phyloP scores from a whole-genome alignment of 2,888 invertebrate genomes.

The Azorinus chamasolen region DNA sequence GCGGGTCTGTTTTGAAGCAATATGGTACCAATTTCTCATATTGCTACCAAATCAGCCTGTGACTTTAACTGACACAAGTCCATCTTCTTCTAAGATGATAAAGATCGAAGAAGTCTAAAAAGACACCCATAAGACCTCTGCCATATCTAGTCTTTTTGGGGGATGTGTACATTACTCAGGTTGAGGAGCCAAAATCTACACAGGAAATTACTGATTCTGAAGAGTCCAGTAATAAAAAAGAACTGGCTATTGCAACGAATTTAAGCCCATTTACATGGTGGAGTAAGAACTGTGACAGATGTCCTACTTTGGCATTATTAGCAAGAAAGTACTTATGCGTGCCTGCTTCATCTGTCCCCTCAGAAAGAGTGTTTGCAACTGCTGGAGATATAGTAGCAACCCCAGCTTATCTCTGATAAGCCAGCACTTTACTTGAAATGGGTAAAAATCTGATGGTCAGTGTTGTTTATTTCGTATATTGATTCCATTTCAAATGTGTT shows the following conservation, averaged over 20 bases:
- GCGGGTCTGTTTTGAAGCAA: no score
- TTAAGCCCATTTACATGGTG: slow-evolving; percentile 12
- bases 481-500: no score
- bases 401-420: no score
- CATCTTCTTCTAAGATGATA: no score
- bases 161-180: slow-evolving; percentile 34
- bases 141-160: slow-evolving; percentile 38
- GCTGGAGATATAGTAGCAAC: slow-evolving; percentile 4
- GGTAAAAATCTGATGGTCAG: no score
- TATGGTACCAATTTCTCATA: no score
- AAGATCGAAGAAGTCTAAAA: no score
- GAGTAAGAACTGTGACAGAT: slow-evolving; percentile 7
- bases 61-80: no score
- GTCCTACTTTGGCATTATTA: background rate
- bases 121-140: no score
- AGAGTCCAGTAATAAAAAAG: background rate
- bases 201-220: slow-evolving; percentile 7
- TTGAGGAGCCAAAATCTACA: slow-evolving; percentile 25
- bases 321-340: slow-evolving; percentile 12
- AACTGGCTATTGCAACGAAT: background rate
- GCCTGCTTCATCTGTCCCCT: slow-evolving; percentile 21
- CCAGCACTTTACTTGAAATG: no score
- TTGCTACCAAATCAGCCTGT: no score
- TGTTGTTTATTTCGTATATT: no score
- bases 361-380: slow-evolving; percentile 19